Evolutionary conservation across 2,888 invertebrate species (phyloP), one percentile per base, ranked within the genome.

Genomic region (Sphaeridia pumilis): DNA sequence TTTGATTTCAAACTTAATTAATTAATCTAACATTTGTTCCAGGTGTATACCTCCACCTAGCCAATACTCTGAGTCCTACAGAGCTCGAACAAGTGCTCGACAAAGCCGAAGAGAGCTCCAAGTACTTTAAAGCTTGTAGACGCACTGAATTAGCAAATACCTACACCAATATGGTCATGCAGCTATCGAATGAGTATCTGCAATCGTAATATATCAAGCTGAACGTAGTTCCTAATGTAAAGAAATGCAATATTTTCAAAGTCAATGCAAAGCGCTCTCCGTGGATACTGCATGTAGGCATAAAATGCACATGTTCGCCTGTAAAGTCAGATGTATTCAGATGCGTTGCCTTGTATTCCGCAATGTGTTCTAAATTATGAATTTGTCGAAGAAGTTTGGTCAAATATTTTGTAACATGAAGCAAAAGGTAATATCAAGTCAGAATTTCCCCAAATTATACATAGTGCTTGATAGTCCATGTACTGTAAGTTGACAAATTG

Each of bases 21-120:
- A 14, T 5, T 47, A 17, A 38, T 14, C 35, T n/a, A n/a, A 34
- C 22, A 20, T 22, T 42, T 41, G 14, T 54, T 57, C n/a, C 36
- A 64, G 64, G 59, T 47, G 64, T 63, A 2, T 64, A 64, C 46
- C 58, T 64, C n/a, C 61, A 63, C 52, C 48, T 64, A 48, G 64
- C 64, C 10, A 64, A 64, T 45, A 61, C 58, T 2, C 43, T 64
- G 24, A 54, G 56, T 12, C 55, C 61, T 0, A 41, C 51, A 2
- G 61, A 61, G 38, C 46, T 64, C 45, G 64, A 64, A 49, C 57
- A 61, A 54, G 63, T 64, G 22, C 53, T 64, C 21, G 64, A 64
- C 36, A 63, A 63, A 52, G 53, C 52, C n/a, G 63, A 61, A 31
- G 61, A 60, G 38, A 60, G 56, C 48, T 54, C 53, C 5, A 58